These are phyloP conservation scores for Microchirus variegatus DNA, from an alignment of 2,797 vertebrate genomes.

Conservation along the genomic window DNA sequence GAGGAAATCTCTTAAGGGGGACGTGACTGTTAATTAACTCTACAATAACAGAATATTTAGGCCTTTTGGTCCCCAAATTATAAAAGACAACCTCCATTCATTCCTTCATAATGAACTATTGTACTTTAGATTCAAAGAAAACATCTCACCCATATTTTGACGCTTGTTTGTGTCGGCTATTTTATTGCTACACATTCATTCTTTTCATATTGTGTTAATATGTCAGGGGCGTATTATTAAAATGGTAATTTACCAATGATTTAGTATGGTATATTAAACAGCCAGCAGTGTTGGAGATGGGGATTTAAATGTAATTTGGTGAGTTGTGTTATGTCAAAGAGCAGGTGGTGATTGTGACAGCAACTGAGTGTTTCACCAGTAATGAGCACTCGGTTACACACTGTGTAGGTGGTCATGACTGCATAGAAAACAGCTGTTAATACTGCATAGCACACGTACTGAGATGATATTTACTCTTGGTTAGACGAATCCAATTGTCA, in stretches of 20 bases:
- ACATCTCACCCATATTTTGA: too few relatives aligned
- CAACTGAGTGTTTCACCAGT: conserved; percentile 21
- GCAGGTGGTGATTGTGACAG: conserved; percentile 46
- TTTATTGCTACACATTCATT: too few relatives aligned
- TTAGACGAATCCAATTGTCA: too few relatives aligned
- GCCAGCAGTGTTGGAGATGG: background rate
- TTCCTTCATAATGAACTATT: too few relatives aligned
- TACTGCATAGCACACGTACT: conserved; percentile 2
- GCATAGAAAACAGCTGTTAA: conserved; percentile 51
- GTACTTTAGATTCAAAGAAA: too few relatives aligned
- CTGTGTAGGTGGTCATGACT: conserved; percentile 41
- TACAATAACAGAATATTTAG: background rate
- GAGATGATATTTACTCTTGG: too few relatives aligned
- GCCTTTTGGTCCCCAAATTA: conserved; percentile 1
- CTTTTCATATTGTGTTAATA: too few relatives aligned
- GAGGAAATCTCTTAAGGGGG: background rate
- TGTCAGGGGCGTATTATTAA: too few relatives aligned
- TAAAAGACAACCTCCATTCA: background rate
- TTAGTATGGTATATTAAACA: background rate
- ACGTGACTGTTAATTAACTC: background rate
- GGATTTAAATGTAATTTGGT: conserved; percentile 7
- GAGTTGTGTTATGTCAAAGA: conserved; percentile 18
- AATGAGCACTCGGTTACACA: conserved; percentile 18
- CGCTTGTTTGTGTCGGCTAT: too few relatives aligned
- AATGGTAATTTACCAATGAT: too few relatives aligned